phyloP scores from a whole-genome alignment of 2,888 invertebrate genomes.

The Eudemis profundana region DNA sequence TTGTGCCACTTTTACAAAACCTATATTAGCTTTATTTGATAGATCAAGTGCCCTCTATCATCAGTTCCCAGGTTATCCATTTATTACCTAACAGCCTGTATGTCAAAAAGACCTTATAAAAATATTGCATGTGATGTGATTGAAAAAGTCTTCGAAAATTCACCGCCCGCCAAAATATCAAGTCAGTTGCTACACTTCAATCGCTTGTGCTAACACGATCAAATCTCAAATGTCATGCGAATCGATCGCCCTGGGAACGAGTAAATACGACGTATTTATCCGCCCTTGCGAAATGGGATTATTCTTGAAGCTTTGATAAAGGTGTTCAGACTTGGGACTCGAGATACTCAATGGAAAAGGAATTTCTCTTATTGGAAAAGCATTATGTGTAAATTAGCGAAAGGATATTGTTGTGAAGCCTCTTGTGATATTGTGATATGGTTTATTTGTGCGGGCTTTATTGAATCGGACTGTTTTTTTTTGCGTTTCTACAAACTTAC shows the following conservation, averaged over 20 bases:
- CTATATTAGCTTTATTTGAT: no score
- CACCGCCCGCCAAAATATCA: slow-evolving; percentile 2
- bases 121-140: no score
- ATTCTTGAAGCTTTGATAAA: slow-evolving; percentile 42
- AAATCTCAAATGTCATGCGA: slow-evolving; percentile 42
- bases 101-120: no score
- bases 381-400: slow-evolving; percentile 43
- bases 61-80: no score
- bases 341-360: slow-evolving; percentile 39
- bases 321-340: slow-evolving; percentile 38
- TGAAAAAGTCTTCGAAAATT: no score
- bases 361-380: slow-evolving; percentile 43
- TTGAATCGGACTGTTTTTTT: background rate
- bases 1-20: no score
- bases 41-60: no score
- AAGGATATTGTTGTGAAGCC: slow-evolving; percentile 37
- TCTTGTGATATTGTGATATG: slow-evolving; percentile 15
- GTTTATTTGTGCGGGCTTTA: slow-evolving; percentile 12
- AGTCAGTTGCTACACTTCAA: slow-evolving; percentile 24
- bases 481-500: background rate
- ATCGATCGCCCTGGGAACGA: slow-evolving; percentile 36
- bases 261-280: slow-evolving; percentile 42
- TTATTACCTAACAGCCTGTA: no score
- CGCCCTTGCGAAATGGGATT: slow-evolving; percentile 43
- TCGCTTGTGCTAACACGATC: slow-evolving; percentile 39